Base-by-base conservation (phyloP, 2,113 vertebrate species). In the Cinclus mexicanus region DNA sequence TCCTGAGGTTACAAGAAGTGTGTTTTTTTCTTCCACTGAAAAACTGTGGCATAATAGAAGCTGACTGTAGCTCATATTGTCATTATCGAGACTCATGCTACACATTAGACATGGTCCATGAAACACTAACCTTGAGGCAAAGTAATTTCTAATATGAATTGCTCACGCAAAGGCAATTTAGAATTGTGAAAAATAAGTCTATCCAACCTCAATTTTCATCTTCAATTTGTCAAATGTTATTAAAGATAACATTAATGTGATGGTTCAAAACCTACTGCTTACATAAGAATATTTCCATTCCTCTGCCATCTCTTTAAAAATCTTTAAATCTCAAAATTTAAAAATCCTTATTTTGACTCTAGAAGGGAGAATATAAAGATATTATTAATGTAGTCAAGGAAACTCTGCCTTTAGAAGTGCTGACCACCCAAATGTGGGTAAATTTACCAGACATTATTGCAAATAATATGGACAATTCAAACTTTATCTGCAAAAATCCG, bases 81-180 rank as follows among this genome's bases (percentile, higher is more conserved):
- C 75, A 68, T 87, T 79, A 93, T 63, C 6, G 4, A 61, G 64
- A 82, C 59, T 94, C 55, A 76, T 39, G n/a, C 7, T 87, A 74
- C 63, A 89, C 59, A 93, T 96, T 94, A 95, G 92, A 77, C 80
- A 95, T 22, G 94, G 94, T 26, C 77, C 83, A 94, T 70, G 86
- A 96, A 95, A 81, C 85, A 69, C 52, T 35, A 69, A 77, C 94
- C 91, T 91, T 67, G 64, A 96, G 93, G 95, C 81, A 95, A 93
- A 92, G 64, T 65, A 91, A 89, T 87, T 69, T 56, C 69, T 93
- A 85, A 56, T 72, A 79, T 71, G 64, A 96, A 89, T 79, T 70
- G 49, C 60, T 93, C 86, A 95, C 1, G 9, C 55, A 89, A 72
- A 95, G 74, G 78, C 80, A 77, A 78, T 81, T 95, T 55, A 81